Evolutionary conservation across 2,888 invertebrate genomes (phyloP), one percentile per base, ranked within the genome.

Genomic region (Adelognathus sp.): DNA sequence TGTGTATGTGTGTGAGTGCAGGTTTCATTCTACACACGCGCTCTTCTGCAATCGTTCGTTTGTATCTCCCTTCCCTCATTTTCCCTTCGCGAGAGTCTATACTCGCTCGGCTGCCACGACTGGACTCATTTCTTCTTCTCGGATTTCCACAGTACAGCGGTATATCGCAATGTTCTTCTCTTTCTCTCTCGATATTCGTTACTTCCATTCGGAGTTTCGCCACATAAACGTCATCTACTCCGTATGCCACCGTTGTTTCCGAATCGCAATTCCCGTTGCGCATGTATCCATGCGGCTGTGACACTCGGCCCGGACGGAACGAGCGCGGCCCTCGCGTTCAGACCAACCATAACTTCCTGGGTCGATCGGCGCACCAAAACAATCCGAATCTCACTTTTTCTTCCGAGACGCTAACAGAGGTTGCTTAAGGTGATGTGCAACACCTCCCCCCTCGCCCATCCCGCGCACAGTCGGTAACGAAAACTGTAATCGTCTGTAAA

Each of bases 71-170:
- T 33, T 50, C 31, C 74, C 54, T 80, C 81, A 79, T 67, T 54
- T 61, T 79, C 71, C 58, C 67, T 79, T 41, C 58, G 56, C 50
- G 63, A 70, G 27, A 44, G 78, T 56, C 39, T n/a, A n/a, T n/a
- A n/a, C 31, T 50, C 58, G 50, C 33, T n/a, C n/a, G n/a, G 41
- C 54, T 61, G 29, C 54, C 50, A 56, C 69, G 50, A 78, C 70
- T 64, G 41, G 21, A 24, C 44, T 70, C 54, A 41, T 79, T 66
- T 58, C 78, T 70, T 39, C 44, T 52, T 33, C 41, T 11, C 31
- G 14, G 31, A 50, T 29, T 56, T 63, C 39, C 56, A 18, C 44
- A 56, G 24, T 61, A 56, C 46, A 69, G 63, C 29, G 31, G 33
- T 18, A 33, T n/a, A n/a, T n/a, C 50, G 21, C 4, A 11, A 24